Evolutionary conservation across 2,888 invertebrate species (phyloP).

Genomic region (Pterobdella sp.): DNA sequence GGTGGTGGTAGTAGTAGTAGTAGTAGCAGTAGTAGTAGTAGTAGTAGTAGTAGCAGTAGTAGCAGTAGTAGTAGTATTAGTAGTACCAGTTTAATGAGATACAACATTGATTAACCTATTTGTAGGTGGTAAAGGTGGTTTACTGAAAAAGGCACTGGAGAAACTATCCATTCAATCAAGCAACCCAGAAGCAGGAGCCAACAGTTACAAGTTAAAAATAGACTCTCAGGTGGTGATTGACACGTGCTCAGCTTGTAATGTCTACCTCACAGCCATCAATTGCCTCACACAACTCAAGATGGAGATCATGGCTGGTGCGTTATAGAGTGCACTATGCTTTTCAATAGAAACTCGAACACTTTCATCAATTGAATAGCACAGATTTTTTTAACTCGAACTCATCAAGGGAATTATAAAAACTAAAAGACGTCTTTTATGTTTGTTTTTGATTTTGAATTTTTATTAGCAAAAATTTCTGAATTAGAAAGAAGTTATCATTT

Average conservation of each 20-base stretch:
- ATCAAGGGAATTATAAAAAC: background rate
- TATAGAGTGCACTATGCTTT: background rate
- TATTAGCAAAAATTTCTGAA: background rate
- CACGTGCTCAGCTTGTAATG: conserved; percentile 75
- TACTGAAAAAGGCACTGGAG: conserved; percentile 51
- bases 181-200: conserved; percentile 4
- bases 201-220: conserved; percentile 60
- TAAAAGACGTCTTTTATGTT: background rate
- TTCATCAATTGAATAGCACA: no score
- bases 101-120: background rate
- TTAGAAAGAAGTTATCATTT: background rate
- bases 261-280: conserved; percentile 81
- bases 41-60: background rate
- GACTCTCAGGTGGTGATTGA: conserved; percentile 73
- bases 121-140: conserved; percentile 26
- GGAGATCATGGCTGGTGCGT: conserved; percentile 78
- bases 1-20: background rate
- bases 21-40: background rate
- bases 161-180: conserved; percentile 43
- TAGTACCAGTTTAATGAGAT: no score
- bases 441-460: background rate
- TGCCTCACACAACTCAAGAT: conserved; percentile 81
- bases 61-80: background rate
- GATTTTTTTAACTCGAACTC: no score
- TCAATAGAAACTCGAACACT: no score